Conservation (phyloP, 2,113 vertebrate species). For the Varanus salvator region DNA sequence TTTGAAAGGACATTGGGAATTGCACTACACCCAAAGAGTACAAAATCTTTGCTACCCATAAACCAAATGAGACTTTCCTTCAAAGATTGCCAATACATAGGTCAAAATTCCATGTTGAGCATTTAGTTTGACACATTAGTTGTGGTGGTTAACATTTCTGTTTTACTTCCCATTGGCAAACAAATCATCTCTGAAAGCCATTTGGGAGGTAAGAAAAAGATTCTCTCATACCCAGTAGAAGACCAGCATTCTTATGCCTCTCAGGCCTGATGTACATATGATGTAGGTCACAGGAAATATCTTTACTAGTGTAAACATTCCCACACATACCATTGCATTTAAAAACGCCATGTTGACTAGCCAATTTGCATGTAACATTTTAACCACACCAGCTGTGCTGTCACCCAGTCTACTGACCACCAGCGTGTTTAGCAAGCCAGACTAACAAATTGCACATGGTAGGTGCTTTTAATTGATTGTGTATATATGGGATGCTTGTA, state of each 20-base stretch:
- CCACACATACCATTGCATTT: not conserved
- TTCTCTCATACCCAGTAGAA: not conserved
- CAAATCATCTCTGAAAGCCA: not conserved
- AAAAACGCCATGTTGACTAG: not conserved
- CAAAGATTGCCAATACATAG: not conserved
- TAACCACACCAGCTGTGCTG: not conserved
- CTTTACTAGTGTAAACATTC: not conserved
- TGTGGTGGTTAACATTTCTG: not conserved
- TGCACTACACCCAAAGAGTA: not conserved
- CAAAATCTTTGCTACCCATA: not conserved
- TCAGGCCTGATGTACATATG: not conserved
- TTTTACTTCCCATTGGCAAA: not conserved
- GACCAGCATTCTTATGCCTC: not conserved
- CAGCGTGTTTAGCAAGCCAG: not conserved
- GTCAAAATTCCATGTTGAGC: not conserved
- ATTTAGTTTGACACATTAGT: not conserved
- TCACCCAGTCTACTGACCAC: not conserved
- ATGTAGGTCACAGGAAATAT: not conserved
- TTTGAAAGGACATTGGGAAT: not conserved
- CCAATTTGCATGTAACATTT: not conserved
- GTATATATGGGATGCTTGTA: not conserved
- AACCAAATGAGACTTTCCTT: not conserved
- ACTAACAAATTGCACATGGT: not conserved
- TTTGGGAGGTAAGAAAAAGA: conserved; percentile 2
- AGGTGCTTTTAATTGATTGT: not conserved